Percentiles rank a stretch among this genome's conserved stretches.
These are phyloP conservation scores for Henricia sp. DNA, from an alignment of 53 echinoderm and acorn worm species.

Conservation along the genomic window DNA sequence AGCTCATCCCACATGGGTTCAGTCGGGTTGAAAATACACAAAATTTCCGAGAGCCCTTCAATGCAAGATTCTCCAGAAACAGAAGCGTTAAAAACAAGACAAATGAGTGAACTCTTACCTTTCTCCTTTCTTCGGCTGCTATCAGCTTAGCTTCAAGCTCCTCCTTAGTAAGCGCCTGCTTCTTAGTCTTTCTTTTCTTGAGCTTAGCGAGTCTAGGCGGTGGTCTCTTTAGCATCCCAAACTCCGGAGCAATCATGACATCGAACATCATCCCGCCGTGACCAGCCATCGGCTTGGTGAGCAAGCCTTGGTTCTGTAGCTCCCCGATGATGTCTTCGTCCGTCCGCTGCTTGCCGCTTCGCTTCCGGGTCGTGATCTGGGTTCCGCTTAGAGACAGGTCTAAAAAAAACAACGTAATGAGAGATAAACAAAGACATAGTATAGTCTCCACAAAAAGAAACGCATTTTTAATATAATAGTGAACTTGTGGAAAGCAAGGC, in stretches of 20 bases:
- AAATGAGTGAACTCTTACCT: slow-evolving; percentile 51
- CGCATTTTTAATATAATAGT: too few relatives aligned
- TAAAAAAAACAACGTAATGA: too few relatives aligned
- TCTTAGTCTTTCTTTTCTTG: slow-evolving; percentile 94
- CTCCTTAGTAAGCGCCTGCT: slow-evolving; percentile 77
- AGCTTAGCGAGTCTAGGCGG: slow-evolving; percentile 90
- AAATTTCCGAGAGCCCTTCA: too few relatives aligned
- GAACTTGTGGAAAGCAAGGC: too few relatives aligned
- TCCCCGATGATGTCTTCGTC: slow-evolving; percentile 77
- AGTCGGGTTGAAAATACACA: too few relatives aligned
- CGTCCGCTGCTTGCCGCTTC: slow-evolving; percentile 73
- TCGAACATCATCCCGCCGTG: slow-evolving; percentile 88
- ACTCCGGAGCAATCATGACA: slow-evolving; percentile 86
- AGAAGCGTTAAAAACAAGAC: neutral
- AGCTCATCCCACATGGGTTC: too few relatives aligned
- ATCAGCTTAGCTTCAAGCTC: slow-evolving; percentile 88
- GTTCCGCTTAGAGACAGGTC: slow-evolving; percentile 77
- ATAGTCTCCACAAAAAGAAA: too few relatives aligned
- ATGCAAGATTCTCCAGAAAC: too few relatives aligned
- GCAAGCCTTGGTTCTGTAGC: slow-evolving; percentile 83
- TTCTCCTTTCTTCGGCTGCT: slow-evolving; percentile 92
- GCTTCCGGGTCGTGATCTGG: slow-evolving; percentile 76
- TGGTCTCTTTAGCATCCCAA: slow-evolving; percentile 80
- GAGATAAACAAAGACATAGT: too few relatives aligned
- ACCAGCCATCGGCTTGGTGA: slow-evolving; percentile 62